Conservation (phyloP, 2,797 vertebrate species). For the Enteromius radiatus region DNA sequence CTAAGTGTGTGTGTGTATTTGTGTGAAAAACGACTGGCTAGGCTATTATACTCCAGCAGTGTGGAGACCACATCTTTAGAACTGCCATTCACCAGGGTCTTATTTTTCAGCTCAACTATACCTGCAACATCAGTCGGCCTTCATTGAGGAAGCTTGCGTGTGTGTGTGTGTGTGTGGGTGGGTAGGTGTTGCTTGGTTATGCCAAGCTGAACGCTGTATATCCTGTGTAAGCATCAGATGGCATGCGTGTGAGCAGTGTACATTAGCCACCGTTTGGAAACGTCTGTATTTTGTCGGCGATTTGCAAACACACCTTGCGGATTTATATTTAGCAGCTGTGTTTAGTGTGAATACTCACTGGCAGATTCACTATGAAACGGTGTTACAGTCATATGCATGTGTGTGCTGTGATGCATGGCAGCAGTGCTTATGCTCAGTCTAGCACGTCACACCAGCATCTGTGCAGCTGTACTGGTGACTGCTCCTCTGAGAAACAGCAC, state of each 20-base stretch:
- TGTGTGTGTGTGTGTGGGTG: slow-evolving; percentile 34
- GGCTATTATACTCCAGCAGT: slow-evolving; percentile 45
- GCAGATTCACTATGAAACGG: slow-evolving; percentile 21
- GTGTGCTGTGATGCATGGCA: slow-evolving; percentile 52
- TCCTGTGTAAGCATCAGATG: slow-evolving; percentile 12
- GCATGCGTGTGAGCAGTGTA: slow-evolving; percentile 23
- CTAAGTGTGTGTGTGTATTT: slow-evolving; percentile 34
- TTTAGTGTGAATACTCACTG: slow-evolving; percentile 8
- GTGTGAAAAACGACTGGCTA: slow-evolving; percentile 30
- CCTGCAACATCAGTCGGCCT: slow-evolving; percentile 38
- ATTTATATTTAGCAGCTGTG: slow-evolving; percentile 22
- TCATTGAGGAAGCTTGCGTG: not conserved
- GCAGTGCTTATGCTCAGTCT: slow-evolving; percentile 62
- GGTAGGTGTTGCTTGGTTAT: slow-evolving; percentile 37
- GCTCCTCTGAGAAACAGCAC: slow-evolving; percentile 55
- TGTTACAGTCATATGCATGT: slow-evolving; percentile 41
- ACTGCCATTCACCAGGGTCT: slow-evolving; percentile 41
- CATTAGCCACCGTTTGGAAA: slow-evolving; percentile 9
- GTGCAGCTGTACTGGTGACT: slow-evolving; percentile 62
- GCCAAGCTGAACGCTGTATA: not conserved
- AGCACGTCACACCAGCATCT: slow-evolving; percentile 64
- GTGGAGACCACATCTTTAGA: slow-evolving; percentile 53
- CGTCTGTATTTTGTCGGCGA: not conserved
- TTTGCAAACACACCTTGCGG: not conserved
- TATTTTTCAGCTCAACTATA: slow-evolving; percentile 42